Conservation (phyloP, 2,888 invertebrate genomes). For the Elysia crispata region DNA sequence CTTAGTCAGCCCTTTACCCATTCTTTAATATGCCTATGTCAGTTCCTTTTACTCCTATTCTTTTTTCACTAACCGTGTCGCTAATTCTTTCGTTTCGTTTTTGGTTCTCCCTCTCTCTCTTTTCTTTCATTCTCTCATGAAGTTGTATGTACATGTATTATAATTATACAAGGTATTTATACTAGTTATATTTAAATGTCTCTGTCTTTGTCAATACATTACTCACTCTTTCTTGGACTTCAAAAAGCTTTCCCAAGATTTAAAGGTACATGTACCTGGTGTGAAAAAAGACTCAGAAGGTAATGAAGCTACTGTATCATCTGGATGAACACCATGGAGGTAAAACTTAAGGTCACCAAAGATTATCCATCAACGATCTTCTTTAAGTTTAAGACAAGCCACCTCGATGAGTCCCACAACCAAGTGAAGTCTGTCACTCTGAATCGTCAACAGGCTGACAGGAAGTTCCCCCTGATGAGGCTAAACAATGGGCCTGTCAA, state of each 20-base stretch:
- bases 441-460: slow-evolving; percentile 12
- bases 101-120: no score
- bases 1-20: no score
- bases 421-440: background rate
- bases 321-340: background rate
- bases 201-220: no score
- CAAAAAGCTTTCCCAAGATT: slow-evolving; percentile 15
- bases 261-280: background rate
- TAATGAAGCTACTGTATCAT: background rate
- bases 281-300: slow-evolving; percentile 2
- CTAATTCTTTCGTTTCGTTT: no score
- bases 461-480: background rate
- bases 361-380: background rate
- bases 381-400: background rate
- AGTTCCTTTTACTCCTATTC: no score
- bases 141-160: no score
- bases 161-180: no score
- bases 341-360: background rate
- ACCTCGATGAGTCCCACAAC: background rate
- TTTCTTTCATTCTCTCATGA: no score
- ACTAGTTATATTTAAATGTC: no score
- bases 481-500: background rate
- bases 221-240: no score
- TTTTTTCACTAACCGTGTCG: no score
- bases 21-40: no score